Percentiles rank a stretch among this genome's conserved stretches.
Evolutionary conservation across 1,140 invertebrate genomes (phyloP).

Genomic region (Alviniconcha marisindica): DNA sequence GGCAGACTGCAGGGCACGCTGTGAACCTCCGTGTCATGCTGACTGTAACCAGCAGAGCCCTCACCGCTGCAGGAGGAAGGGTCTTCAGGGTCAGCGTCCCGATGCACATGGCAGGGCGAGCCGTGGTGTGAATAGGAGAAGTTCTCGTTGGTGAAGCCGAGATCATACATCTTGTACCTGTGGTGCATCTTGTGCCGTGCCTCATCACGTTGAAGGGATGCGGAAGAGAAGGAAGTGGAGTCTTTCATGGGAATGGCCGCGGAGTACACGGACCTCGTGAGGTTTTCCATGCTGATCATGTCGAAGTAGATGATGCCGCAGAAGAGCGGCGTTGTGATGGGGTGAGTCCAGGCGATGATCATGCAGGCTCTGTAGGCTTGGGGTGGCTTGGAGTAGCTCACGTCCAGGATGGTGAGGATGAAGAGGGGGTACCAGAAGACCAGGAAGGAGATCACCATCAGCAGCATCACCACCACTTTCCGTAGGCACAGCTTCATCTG

Average conservation of each 20-base stretch:
- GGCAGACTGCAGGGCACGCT: not conserved
- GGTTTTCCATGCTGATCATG: constrained; percentile 47
- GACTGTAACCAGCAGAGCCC: not conserved
- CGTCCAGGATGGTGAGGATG: constrained; percentile 84
- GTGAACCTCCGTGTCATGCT: not conserved
- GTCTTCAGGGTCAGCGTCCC: not conserved
- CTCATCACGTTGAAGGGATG: not conserved
- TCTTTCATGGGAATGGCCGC: constrained; percentile 48
- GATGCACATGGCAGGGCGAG: not conserved
- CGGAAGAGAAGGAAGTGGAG: constrained; percentile 39
- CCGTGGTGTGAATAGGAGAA: constrained; percentile 34
- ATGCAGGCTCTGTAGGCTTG: constrained; percentile 62
- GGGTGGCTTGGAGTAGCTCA: constrained; percentile 57
- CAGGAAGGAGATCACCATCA: constrained; percentile 89
- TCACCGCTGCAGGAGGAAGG: too few relatives aligned
- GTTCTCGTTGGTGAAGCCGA: constrained; percentile 47
- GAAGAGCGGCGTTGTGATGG: constrained; percentile 67
- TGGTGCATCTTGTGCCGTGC: constrained; percentile 29
- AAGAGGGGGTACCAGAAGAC: constrained; percentile 93
- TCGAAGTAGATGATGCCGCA: constrained; percentile 69
- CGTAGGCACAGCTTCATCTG: constrained; percentile 56
- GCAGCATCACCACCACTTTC: constrained; percentile 57
- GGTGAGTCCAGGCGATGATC: constrained; percentile 76
- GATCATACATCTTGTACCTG: constrained; percentile 11
- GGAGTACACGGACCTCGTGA: constrained; percentile 53